Evolutionary conservation across 2,797 vertebrate species (phyloP).

Genomic region (Pangasius sanitwongsei): DNA sequence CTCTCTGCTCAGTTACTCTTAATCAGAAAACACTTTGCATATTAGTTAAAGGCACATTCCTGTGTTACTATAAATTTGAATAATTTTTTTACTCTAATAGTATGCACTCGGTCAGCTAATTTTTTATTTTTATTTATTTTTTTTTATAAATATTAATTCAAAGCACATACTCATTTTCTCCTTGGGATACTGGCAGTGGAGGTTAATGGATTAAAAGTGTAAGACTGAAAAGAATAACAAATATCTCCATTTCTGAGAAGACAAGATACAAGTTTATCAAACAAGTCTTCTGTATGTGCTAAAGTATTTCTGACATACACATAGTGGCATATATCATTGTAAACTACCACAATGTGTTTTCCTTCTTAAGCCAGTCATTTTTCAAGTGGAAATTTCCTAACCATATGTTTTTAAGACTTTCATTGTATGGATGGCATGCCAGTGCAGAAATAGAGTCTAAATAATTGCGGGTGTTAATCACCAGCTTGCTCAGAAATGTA

Average conservation of each 20-base stretch:
- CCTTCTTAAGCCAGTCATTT: not conserved
- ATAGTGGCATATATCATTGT: not conserved
- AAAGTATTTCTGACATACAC: not conserved
- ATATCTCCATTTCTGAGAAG: not conserved
- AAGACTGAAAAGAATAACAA: not conserved
- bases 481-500: constrained; percentile 6
- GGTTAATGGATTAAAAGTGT: not conserved
- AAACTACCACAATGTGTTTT: not conserved
- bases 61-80: not conserved
- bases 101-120: not conserved
- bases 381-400: not conserved
- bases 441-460: not conserved
- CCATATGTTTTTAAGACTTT: not conserved
- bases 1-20: not conserved
- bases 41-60: not conserved
- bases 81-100: not conserved
- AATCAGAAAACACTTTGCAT: not conserved
- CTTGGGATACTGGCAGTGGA: not conserved
- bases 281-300: not conserved
- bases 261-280: not conserved
- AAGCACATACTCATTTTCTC: not conserved
- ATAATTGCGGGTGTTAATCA: not conserved
- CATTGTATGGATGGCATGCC: not conserved
- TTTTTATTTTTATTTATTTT: not conserved
- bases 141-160: not conserved